Conservation (phyloP, 2,888 invertebrate species). For the Dichetophora obliterata region DNA sequence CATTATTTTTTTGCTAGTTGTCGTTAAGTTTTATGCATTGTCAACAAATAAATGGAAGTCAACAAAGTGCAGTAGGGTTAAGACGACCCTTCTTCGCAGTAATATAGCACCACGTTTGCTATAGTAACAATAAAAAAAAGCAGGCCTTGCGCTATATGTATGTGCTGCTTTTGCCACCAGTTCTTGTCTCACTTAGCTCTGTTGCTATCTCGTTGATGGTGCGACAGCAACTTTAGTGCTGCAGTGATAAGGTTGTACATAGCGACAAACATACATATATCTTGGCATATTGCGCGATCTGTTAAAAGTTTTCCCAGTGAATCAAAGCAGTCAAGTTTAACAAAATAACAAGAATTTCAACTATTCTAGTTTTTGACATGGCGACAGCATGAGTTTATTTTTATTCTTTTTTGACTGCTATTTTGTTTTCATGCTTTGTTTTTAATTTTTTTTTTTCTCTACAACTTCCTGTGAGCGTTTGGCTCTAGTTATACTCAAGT, state of each 20-base stretch:
- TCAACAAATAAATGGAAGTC: neutral
- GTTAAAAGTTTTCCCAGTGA: constrained; percentile 30
- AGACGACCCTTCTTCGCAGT: neutral
- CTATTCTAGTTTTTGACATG: constrained; percentile 18
- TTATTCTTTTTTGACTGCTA: neutral
- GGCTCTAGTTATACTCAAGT: neutral
- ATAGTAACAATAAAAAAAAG: neutral
- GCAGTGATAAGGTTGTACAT: constrained; percentile 36
- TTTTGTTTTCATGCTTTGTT: neutral
- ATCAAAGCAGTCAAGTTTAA: constrained; percentile 2
- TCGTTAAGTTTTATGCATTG: too few relatives aligned
- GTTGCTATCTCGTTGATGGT: neutral
- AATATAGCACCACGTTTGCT: neutral
- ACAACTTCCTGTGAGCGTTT: neutral
- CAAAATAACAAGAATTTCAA: neutral
- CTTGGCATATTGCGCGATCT: constrained; percentile 40
- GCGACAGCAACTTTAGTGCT: neutral
- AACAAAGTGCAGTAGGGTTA: neutral
- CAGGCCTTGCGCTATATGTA: neutral
- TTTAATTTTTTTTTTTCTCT: neutral
- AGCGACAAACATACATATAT: neutral
- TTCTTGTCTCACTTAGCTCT: neutral
- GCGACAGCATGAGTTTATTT: constrained; percentile 8
- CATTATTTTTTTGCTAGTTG: neutral
- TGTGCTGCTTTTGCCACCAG: neutral